These are phyloP conservation scores for Boloria selene DNA, from an alignment of 2,888 invertebrate genomes.

Conservation along the genomic window DNA sequence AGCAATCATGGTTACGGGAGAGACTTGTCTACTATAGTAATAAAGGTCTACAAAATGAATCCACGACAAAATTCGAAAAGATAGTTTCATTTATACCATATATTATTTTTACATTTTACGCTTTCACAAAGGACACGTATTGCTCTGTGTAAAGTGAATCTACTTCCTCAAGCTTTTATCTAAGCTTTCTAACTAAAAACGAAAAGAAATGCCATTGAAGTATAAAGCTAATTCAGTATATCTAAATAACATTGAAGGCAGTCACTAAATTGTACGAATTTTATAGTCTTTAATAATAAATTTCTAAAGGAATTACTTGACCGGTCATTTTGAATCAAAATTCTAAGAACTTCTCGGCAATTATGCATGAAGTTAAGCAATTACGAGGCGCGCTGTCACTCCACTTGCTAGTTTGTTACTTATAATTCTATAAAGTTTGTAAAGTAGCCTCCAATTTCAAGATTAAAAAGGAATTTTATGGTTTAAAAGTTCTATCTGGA, in stretches of 20 bases:
- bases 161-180: no score
- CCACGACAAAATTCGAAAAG: not conserved
- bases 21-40: no score
- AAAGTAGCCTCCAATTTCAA: constrained; percentile 10
- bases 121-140: no score
- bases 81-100: not conserved
- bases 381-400: constrained; percentile 27
- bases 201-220: no score
- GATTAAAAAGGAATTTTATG: constrained; percentile 1
- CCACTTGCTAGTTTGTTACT: constrained; percentile 24
- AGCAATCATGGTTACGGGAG: no score
- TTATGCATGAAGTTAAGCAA: constrained; percentile 33
- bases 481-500: not conserved
- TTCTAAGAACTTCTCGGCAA: constrained; percentile 27
- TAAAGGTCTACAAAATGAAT: no score
- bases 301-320: constrained; percentile 1
- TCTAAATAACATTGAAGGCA: not conserved
- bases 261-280: not conserved
- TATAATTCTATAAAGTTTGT: constrained; percentile 10
- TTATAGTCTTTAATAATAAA: constrained; percentile 7
- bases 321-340: constrained; percentile 27
- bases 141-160: no score
- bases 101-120: no score
- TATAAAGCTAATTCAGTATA: no score
- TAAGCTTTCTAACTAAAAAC: no score